Evolutionary conservation across 2,113 vertebrate species (phyloP).

Genomic region (Heptranchias perlo): DNA sequence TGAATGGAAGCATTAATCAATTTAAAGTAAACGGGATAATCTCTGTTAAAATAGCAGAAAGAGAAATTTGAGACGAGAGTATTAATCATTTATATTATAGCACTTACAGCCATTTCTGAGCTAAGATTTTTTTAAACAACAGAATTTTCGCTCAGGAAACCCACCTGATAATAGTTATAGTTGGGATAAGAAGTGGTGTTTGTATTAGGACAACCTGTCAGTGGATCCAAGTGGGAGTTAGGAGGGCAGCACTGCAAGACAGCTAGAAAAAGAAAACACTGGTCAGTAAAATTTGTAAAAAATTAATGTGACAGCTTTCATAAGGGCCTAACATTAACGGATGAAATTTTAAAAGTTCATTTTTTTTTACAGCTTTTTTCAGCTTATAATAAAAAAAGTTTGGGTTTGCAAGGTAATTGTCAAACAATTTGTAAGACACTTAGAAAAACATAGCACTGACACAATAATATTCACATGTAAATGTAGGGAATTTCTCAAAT

Average conservation of each 20-base stretch:
- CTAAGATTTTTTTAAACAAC: background rate
- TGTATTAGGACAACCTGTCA: slow-evolving; percentile 47
- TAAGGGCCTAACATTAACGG: background rate
- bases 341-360: background rate
- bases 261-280: slow-evolving; percentile 46
- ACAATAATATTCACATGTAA: background rate
- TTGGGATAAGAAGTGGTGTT: slow-evolving; percentile 47
- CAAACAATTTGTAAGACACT: background rate
- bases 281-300: slow-evolving; percentile 19
- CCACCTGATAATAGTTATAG: slow-evolving; percentile 61
- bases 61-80: background rate
- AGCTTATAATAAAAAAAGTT: background rate
- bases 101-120: background rate
- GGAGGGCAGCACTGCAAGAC: slow-evolving; percentile 48
- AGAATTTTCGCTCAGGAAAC: slow-evolving; percentile 34
- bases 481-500: background rate
- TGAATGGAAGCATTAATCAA: background rate
- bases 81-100: background rate
- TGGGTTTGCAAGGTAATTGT: background rate
- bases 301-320: background rate
- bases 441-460: background rate
- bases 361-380: background rate
- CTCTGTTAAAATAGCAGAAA: background rate
- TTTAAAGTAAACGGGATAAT: background rate
- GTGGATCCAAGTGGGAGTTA: slow-evolving; percentile 47